Conservation (phyloP, 2,888 invertebrate genomes). For the Erebia aethiops region DNA sequence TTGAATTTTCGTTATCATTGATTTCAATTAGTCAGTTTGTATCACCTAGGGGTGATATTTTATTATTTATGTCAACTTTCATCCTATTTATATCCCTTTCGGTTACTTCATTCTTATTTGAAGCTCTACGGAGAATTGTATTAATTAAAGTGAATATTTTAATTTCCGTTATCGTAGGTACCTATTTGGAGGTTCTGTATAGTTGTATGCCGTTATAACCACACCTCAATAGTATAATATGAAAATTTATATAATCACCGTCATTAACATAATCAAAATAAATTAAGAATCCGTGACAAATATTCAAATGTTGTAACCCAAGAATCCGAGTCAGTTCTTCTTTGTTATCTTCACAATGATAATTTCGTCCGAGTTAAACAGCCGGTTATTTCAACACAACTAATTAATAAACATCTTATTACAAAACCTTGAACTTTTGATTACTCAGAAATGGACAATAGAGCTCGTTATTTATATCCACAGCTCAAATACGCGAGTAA, state of each 20-base stretch:
- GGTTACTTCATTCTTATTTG: not conserved
- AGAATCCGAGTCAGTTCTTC: conserved; percentile 63
- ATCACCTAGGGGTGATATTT: conserved; percentile 14
- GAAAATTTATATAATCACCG: conserved; percentile 41
- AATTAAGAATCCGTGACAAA: conserved; percentile 44
- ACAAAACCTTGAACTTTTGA: conserved; percentile 77
- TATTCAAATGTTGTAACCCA: conserved; percentile 47
- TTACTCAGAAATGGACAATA: conserved; percentile 73
- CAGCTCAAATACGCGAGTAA: conserved; percentile 59
- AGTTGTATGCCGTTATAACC: conserved; percentile 27
- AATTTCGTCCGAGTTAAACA: conserved; percentile 61
- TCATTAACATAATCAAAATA: conserved; percentile 42
- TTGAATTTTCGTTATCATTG: conserved; percentile 40
- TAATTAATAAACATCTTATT: conserved; percentile 80
- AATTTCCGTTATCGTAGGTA: conserved; percentile 10
- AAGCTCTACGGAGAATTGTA: not conserved
- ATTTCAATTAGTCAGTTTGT: conserved; percentile 41
- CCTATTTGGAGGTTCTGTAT: not conserved
- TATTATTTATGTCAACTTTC: conserved; percentile 13
- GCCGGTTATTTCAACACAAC: conserved; percentile 66
- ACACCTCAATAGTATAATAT: conserved; percentile 38
- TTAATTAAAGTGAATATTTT: conserved; percentile 13
- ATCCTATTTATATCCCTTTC: not conserved
- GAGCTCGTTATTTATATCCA: conserved; percentile 71
- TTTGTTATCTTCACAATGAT: conserved; percentile 62